phyloP scores from a whole-genome alignment of 2,113 vertebrate species.

The Heterochromis multidens region DNA sequence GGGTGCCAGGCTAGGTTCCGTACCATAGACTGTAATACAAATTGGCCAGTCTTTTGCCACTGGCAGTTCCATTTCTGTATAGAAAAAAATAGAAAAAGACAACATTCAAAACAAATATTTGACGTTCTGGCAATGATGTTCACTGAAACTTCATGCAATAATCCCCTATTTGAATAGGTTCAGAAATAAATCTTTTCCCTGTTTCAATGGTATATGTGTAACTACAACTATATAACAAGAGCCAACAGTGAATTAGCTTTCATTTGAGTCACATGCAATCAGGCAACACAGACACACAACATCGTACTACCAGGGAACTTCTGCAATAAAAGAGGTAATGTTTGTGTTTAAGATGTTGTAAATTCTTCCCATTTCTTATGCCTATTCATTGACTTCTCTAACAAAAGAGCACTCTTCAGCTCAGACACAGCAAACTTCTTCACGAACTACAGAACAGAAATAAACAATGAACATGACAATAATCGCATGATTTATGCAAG shows the following conservation, averaged over 20 bases:
- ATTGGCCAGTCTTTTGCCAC: constrained; percentile 96
- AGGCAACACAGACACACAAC: background rate
- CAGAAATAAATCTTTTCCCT: background rate
- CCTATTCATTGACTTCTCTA: background rate
- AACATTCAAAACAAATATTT: background rate
- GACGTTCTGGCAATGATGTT: background rate
- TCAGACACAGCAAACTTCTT: background rate
- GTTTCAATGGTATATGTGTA: background rate
- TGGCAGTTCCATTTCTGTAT: constrained; percentile 83
- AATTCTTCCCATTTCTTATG: background rate
- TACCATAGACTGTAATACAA: constrained; percentile 83
- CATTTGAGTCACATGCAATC: constrained; percentile 32
- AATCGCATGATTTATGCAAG: background rate
- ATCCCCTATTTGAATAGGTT: background rate
- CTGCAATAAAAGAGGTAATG: background rate
- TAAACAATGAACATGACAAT: background rate
- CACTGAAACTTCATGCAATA: background rate
- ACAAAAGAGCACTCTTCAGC: background rate
- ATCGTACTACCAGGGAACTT: background rate
- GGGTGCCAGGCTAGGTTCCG: constrained; percentile 94
- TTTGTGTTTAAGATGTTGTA: background rate
- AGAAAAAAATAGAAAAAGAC: background rate
- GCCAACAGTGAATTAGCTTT: background rate
- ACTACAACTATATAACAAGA: constrained; percentile 23
- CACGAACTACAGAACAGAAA: background rate